Base-by-base conservation (phyloP, 2,888 invertebrate genomes). In the Chrysotoxum bicinctum region DNA sequence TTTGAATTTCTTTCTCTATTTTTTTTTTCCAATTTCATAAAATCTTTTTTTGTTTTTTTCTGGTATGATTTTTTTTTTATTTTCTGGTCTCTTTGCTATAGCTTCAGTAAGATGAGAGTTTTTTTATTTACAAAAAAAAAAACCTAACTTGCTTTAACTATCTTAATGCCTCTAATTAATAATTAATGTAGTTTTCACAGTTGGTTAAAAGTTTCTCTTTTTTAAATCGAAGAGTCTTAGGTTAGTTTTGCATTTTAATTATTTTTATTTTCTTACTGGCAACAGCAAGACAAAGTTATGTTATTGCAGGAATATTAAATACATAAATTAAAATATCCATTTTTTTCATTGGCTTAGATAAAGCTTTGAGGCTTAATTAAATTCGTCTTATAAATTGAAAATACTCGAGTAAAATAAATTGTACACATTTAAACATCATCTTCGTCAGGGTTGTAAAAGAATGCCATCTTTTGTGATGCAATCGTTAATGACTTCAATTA, bases 81-180 rank as follows among this genome's bases (percentile, higher is more conserved):
- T 43, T 32, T 52, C 9, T 30, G 40, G 14, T 26, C 72, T 37
- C 56, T 60, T 23, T 69, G n/a, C 12, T n/a, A 45, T 10, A 54
- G 74, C 76, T 78, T 73, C 50, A 64, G 69, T 64, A 74, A 40
- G 74, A 74, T 69, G 73, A 69, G 64, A 62, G 50, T n/a, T 64
- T 50, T 64, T 45, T 70, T 23, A 48, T 7, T 48, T 12, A 48
- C n/a, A n/a, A n/a, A n/a, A n/a, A n/a, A n/a, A n/a, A 3, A 26
- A 6, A 45, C 48, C 10, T 48, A 48, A 21, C 48, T 70, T 54
- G 62, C 21, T 66, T 52, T n/a, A 40, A 35, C 54, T 30, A 7
- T 9, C 35, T 21, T 21, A 52, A 52, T 12, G 3, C 23, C 23
- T n/a, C n/a, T 8, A 14, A 52, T 14, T 26, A 9, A n/a, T 26